Evolutionary conservation across 1,140 invertebrate species (phyloP).

Genomic region (Acromyrmex charruanus): DNA sequence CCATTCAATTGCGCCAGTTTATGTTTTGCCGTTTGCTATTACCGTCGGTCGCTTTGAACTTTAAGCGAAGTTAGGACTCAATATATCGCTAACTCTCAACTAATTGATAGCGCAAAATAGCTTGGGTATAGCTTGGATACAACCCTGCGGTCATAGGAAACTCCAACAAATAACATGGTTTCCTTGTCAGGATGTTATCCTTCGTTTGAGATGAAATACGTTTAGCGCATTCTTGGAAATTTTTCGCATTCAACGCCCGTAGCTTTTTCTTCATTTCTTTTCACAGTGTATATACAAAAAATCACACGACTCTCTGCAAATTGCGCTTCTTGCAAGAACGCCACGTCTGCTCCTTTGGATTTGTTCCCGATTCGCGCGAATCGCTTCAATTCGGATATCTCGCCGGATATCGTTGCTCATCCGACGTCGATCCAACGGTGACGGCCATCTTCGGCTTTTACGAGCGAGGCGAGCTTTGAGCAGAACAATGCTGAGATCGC

Average conservation of each 20-base stretch:
- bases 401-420: conserved; percentile 25
- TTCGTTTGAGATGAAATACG: background rate
- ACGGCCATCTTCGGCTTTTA: conserved; percentile 36
- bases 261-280: background rate
- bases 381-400: conserved; percentile 43
- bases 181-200: conserved; percentile 20
- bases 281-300: background rate
- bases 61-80: conserved; percentile 41
- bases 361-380: background rate
- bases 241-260: background rate
- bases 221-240: background rate
- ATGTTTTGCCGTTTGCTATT: conserved; percentile 29
- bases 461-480: conserved; percentile 23
- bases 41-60: conserved; percentile 42
- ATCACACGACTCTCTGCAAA: background rate
- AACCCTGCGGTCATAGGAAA: conserved; percentile 4
- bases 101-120: conserved; percentile 54
- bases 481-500: conserved; percentile 37
- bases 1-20: conserved; percentile 35
- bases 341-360: background rate
- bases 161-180: background rate
- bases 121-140: background rate
- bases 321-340: background rate
- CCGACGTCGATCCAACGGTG: conserved; percentile 13
- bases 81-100: conserved; percentile 42